Evolutionary conservation across 2,113 vertebrate genomes (phyloP), one percentile per base, ranked within the genome.

Genomic region (Mustelus asterias): DNA sequence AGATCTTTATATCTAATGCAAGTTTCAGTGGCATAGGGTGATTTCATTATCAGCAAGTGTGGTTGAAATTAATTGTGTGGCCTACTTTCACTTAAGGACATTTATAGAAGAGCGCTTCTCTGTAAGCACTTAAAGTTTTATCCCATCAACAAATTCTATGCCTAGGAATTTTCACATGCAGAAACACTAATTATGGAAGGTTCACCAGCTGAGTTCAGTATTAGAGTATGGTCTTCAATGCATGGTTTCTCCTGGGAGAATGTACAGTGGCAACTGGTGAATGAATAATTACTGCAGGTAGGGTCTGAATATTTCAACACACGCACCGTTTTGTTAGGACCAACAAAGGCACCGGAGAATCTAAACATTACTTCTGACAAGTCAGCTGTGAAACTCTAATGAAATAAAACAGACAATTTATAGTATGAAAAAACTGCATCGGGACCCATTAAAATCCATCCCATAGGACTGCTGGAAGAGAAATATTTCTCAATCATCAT

Each of bases 401-500:
- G 33, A 92, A 92, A 92, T 65, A 92, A 63, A 63, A 65, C 33
- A 65, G 89, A 65, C 89, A 92, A 92, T 92, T 93, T 93, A 65
- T 65, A 65, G 60, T n/a, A 18, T 20, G 60, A 65, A 37, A 54
- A 93, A 93, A 93, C 89, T 37, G 60, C 7, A 37, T 16, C 18
- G n/a, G 60, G 67, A 60, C n/a, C 58, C 89, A 93, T 93, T 93
- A 93, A 93, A 18, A 37, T 93, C 9, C 33, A 93, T 93, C 89
- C 60, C 89, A 93, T 7, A 93, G 89, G 89, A 37, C n/a, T n/a
- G 11, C 18, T 65, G 89, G 89, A 65, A 93, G 89, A 41, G 60
- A 93, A 93, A 67, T 65, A 65, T 22, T 93, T 93, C 89, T 93
- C 89, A 65, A 93, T 93, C 89, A 93, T 93, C 60, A 60, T 65